phyloP scores from a whole-genome alignment of 2,113 vertebrate genomes.

The Xenopus tropicalis region DNA sequence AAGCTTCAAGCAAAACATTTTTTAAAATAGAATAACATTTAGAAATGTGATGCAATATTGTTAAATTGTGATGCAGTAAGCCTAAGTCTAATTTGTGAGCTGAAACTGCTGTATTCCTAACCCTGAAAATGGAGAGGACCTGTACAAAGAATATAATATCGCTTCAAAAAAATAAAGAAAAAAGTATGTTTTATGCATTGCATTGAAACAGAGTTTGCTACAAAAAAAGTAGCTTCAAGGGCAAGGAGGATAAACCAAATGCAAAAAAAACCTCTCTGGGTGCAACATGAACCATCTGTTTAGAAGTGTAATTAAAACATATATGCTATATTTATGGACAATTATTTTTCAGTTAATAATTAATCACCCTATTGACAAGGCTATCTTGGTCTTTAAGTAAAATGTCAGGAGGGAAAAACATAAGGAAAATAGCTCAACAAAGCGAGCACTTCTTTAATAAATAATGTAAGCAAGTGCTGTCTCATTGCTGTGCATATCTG shows the following conservation, averaged over 20 bases:
- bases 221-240: background rate
- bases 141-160: no score
- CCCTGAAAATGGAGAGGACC: no score
- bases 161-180: no score
- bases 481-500: no score
- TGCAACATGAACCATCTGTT: constrained; percentile 14
- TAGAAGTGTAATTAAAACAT: constrained; percentile 36
- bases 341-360: constrained; percentile 43
- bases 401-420: constrained; percentile 36
- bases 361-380: constrained; percentile 28
- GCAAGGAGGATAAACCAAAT: constrained; percentile 15
- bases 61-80: no score
- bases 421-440: constrained; percentile 36
- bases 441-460: constrained; percentile 37
- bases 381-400: constrained; percentile 40
- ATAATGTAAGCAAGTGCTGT: constrained; percentile 7
- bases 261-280: background rate
- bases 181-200: no score
- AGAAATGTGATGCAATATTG: no score
- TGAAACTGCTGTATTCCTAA: no score
- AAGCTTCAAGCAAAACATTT: no score
- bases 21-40: no score
- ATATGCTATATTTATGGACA: constrained; percentile 31
- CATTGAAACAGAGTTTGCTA: no score
- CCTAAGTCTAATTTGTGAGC: no score